Evolutionary conservation across 2,888 invertebrate species (phyloP), one percentile per base, ranked within the genome.

Genomic region (Nomada fabriciana): DNA sequence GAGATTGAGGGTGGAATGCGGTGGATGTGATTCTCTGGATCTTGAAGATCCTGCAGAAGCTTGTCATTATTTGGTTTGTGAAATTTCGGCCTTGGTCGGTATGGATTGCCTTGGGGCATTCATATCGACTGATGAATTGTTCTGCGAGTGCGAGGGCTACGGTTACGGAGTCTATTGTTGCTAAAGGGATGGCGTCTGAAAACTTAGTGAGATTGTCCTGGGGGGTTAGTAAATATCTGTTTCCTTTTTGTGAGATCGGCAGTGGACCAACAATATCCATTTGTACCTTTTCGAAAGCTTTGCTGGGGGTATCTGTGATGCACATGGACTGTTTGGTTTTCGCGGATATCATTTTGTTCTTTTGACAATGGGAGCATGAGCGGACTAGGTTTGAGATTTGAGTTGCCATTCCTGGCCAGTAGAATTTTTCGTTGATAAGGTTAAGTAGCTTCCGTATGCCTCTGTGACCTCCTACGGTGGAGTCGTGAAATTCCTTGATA

Each of bases 51-150:
- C 4, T 70, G 20, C 60, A 70, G 23, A 63, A 63, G 3, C 4
- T 23, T 23, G 13, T 42, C 42, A 61, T 61, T 2, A 60, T 3
- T 0, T 9, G 29, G 15, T 10, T 42, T 0, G n/a, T 29, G 15
- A 69, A 69, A 25, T 57, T 69, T 1, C 20, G 5, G n/a, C 70
- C 70, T 18, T 70, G 25, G 50, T 61, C 70, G 0, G 70, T 70
- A 0, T 60, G 60, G 9, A 70, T 70, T 4, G 36, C 2, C 0
- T 29, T 42, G 9, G 52, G 52, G 9, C 60, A 60, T 25, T 52
- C 60, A n/a, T 60, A 60, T 11, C 61, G 25, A 20, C 60, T 59
- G 15, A 70, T 70, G 13, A 70, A 59, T 11, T 70, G 70, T 11
- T 70, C 59, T 5, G 59, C 25, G 3, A 60, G 20, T 7, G 43